Percentiles rank a stretch among this genome's conserved stretches.
Evolutionary conservation across 2,113 vertebrate species (phyloP).

Genomic region (Paramisgurnus dabryanus): DNA sequence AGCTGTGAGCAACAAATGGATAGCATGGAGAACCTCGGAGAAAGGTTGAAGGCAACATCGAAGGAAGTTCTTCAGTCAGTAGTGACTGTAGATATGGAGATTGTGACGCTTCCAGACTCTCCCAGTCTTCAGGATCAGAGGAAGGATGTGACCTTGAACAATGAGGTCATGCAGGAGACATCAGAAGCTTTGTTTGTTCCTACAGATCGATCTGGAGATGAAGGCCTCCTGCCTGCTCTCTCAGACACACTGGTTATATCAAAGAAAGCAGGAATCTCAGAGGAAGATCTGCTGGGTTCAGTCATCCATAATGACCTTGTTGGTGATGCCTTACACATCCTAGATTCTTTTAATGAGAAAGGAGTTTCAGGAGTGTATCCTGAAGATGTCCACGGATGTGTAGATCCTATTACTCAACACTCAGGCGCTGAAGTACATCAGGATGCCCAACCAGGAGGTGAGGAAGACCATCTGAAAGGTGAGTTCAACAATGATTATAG

Average conservation of each 20-base stretch:
- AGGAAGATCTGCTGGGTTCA: neutral
- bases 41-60: neutral
- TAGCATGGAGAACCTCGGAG: neutral
- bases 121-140: neutral
- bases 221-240: neutral
- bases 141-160: neutral
- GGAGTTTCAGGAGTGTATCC: neutral
- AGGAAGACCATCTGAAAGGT: conserved; percentile 31
- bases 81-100: neutral
- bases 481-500: neutral
- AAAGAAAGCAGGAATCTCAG: neutral
- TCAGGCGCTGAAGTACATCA: neutral
- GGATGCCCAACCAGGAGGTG: neutral
- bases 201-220: conserved; percentile 3
- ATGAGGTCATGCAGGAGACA: neutral
- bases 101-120: neutral
- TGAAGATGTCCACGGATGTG: neutral
- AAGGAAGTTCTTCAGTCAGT: conserved; percentile 13
- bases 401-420: neutral
- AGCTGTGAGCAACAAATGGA: neutral
- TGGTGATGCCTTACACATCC: neutral
- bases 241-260: neutral
- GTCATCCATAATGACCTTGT: conserved; percentile 1
- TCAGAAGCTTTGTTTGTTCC: neutral
- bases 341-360: neutral